Conservation (phyloP, 2,888 invertebrate genomes). For the Ophion ellenae region DNA sequence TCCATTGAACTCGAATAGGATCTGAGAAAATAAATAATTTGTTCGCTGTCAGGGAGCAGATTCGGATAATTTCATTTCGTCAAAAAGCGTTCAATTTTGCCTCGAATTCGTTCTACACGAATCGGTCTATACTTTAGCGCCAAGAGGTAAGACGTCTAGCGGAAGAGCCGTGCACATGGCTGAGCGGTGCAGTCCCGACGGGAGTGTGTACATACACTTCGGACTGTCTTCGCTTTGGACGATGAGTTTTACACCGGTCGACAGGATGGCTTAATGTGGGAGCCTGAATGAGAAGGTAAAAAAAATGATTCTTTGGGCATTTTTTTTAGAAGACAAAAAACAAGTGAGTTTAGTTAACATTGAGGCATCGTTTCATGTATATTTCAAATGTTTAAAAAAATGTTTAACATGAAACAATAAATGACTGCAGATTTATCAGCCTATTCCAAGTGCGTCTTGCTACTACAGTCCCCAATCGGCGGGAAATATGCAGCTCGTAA, state of each 20-base stretch:
- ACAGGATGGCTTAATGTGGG: neutral
- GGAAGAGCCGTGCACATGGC: slow-evolving; percentile 1
- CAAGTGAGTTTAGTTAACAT: no score
- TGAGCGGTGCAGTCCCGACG: neutral
- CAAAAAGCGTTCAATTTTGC: neutral
- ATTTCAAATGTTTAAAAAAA: no score
- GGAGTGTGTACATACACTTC: neutral
- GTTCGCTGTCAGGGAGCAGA: neutral
- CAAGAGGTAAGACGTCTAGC: neutral
- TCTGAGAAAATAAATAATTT: neutral
- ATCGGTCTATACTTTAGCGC: neutral
- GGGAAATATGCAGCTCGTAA: no score
- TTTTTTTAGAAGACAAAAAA: no score
- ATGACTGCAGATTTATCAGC: no score
- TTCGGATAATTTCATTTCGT: neutral
- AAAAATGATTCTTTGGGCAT: no score
- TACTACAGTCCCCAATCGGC: no score
- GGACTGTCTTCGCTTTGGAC: neutral
- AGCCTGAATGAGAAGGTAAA: no score
- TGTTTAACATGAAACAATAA: no score
- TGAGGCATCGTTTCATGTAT: no score
- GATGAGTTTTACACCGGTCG: slow-evolving; percentile 3
- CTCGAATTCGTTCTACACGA: neutral
- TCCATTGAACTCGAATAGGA: no score
- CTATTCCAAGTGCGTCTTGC: no score